These are phyloP conservation scores for Pemphigus obesinymphae DNA, from an alignment of 1,140 invertebrate genomes.

Conservation along the genomic window DNA sequence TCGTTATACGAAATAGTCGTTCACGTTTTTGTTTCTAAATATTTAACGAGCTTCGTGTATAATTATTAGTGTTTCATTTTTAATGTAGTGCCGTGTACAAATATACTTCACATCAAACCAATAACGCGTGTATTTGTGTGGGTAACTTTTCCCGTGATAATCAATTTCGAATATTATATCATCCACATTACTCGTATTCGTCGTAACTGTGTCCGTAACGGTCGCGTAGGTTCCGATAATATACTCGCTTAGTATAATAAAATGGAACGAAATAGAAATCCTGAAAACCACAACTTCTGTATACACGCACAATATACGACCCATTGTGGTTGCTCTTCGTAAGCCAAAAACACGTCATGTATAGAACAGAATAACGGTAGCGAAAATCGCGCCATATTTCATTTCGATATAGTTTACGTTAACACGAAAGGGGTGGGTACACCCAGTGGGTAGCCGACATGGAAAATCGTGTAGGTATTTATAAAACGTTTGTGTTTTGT, in stretches of 20 bases:
- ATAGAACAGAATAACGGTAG: too few relatives aligned
- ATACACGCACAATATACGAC: background rate
- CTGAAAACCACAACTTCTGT: too few relatives aligned
- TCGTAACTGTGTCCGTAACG: background rate
- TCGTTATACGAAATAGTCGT: too few relatives aligned
- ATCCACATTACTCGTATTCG: background rate
- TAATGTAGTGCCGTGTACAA: too few relatives aligned
- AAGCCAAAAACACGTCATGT: background rate
- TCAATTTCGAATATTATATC: background rate
- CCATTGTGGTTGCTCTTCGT: background rate
- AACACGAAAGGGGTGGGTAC: too few relatives aligned
- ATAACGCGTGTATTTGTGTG: background rate
- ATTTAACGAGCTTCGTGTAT: too few relatives aligned
- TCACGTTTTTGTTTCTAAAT: too few relatives aligned
- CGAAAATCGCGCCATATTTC: too few relatives aligned
- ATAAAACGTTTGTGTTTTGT: background rate
- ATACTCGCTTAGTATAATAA: background rate
- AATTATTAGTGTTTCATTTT: too few relatives aligned
- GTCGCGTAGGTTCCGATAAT: background rate
- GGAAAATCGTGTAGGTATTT: background rate
- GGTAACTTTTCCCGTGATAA: background rate
- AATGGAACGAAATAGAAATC: background rate
- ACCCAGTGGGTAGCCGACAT: background rate
- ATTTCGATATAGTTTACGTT: too few relatives aligned
- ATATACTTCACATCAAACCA: too few relatives aligned